phyloP scores from a whole-genome alignment of 2,113 vertebrate species.

The Nannospalax galili region DNA sequence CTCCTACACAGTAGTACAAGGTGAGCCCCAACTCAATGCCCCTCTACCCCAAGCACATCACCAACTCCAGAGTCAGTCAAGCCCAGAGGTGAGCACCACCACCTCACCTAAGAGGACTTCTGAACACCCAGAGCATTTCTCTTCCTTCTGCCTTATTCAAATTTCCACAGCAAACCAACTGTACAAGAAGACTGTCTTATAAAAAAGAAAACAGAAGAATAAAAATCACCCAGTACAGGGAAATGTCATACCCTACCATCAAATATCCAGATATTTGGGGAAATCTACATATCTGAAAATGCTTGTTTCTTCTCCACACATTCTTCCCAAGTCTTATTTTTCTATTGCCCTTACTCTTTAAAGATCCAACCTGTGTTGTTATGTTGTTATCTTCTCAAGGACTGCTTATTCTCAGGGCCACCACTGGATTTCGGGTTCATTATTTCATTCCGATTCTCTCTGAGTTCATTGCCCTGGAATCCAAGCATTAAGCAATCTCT shows the following conservation, averaged over 20 bases:
- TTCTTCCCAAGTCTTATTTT: neutral
- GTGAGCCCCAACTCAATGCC: slow-evolving; percentile 81
- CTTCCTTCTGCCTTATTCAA: neutral
- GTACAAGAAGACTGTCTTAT: neutral
- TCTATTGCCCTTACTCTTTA: neutral
- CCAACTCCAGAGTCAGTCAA: neutral
- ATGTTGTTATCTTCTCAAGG: neutral
- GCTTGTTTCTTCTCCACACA: neutral
- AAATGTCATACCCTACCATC: neutral
- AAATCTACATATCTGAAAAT: neutral
- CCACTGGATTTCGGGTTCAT: neutral
- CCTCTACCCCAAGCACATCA: slow-evolving; percentile 43
- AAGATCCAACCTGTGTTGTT: neutral
- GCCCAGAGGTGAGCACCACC: neutral
- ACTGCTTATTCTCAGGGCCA: neutral
- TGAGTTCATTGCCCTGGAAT: neutral
- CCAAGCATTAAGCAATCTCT: neutral
- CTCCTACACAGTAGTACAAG: slow-evolving; percentile 99
- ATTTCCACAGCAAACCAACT: neutral
- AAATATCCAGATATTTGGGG: neutral
- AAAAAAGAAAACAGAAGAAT: too few relatives aligned
- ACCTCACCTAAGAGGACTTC: neutral
- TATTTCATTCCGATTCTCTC: neutral
- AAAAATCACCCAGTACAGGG: neutral
- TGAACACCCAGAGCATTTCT: neutral